These are phyloP conservation scores for Malurus melanocephalus DNA, from an alignment of 2,113 vertebrate species.

Conservation along the genomic window DNA sequence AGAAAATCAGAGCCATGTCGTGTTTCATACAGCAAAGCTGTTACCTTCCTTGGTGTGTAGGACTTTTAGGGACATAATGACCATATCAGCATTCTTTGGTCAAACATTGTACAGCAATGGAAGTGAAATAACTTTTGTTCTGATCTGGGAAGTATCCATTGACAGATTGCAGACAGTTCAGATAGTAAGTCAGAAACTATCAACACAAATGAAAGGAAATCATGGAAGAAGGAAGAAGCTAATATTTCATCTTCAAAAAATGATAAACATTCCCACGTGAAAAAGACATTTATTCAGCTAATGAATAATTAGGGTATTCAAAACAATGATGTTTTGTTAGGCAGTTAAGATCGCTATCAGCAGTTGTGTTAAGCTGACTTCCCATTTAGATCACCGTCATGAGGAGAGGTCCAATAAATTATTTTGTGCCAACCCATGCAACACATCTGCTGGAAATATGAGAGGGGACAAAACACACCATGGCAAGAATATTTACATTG, in stretches of 20 bases:
- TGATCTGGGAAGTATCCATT: conserved; percentile 48
- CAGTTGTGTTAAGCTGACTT: neutral
- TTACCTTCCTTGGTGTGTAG: neutral
- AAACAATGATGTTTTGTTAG: conserved; percentile 30
- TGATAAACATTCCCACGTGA: conserved; percentile 53
- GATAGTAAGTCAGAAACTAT: conserved; percentile 40
- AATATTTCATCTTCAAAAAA: conserved; percentile 55
- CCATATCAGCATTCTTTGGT: neutral
- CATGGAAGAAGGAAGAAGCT: conserved; percentile 31
- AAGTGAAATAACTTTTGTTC: neutral
- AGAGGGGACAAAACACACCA: neutral
- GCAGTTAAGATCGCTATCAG: neutral
- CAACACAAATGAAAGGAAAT: conserved; percentile 54
- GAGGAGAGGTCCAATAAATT: neutral
- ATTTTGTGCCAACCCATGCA: neutral
- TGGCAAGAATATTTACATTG: neutral
- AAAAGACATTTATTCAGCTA: conserved; percentile 41
- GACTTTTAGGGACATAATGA: neutral
- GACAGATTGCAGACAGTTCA: conserved; percentile 35
- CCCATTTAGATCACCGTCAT: neutral
- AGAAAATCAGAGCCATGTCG: neutral
- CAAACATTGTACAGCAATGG: neutral
- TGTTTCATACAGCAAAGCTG: neutral
- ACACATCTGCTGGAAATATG: neutral
- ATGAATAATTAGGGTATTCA: conserved; percentile 48